These are phyloP conservation scores for Silurus lanzhouensis DNA, from an alignment of 2,797 vertebrate genomes.

Conservation along the genomic window DNA sequence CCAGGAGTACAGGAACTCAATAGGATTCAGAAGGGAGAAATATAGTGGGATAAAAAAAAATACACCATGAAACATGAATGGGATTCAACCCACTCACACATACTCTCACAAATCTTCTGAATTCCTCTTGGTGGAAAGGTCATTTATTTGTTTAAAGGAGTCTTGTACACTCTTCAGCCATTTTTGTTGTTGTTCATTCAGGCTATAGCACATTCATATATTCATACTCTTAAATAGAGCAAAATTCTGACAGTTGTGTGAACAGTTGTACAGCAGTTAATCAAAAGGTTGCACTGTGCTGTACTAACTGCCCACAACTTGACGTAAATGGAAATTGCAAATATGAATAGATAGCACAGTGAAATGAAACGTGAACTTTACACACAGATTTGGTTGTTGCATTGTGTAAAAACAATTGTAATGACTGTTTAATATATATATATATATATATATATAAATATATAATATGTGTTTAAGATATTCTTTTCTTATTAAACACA, in stretches of 20 bases:
- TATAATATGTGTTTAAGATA: not conserved
- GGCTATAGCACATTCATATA: not conserved
- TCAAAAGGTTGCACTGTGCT: not conserved
- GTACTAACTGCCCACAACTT: not conserved
- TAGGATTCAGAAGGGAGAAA: not conserved
- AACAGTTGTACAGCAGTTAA: not conserved
- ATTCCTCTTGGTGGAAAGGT: not conserved
- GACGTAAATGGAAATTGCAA: not conserved
- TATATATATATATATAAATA: too few relatives aligned
- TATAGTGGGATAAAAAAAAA: not conserved
- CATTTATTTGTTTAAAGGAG: not conserved
- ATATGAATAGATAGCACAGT: not conserved
- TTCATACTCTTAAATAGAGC: not conserved
- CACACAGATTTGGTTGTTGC: not conserved
- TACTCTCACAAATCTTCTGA: not conserved
- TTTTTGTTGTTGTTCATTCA: not conserved
- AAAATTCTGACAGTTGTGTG: not conserved
- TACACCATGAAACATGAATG: not conserved
- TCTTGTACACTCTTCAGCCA: not conserved
- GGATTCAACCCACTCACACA: not conserved
- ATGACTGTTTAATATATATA: too few relatives aligned
- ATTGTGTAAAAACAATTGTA: not conserved
- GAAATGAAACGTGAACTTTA: not conserved
- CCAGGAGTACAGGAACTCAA: not conserved
- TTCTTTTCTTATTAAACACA: not conserved